Evolutionary conservation across 2,888 invertebrate genomes (phyloP), one percentile per base, ranked within the genome.

Genomic region (Carcina quercana): DNA sequence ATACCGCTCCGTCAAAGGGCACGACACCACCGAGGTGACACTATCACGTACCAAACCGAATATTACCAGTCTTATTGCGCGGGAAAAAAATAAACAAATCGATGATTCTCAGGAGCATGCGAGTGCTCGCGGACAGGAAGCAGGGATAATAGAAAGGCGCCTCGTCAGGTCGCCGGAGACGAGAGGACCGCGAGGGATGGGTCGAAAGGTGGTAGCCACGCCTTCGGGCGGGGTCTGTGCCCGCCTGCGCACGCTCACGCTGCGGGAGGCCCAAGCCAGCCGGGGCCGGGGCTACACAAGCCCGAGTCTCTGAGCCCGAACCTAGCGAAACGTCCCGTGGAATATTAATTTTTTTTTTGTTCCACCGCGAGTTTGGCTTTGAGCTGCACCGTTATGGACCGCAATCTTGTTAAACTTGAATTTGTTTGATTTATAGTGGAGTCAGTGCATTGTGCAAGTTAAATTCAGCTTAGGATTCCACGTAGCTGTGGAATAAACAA

Each of bases 11-110:
- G 53, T 54, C 60, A 57, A 66, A 56, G 53, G 22, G 17, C 59
- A 47, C 50, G 48, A 52, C 62, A 61, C 63, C 58, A 60, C 64
- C 69, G 69, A 72, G 57, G 61, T 49, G 32, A 32, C 32, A 21
- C 32, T n/a, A 30, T 55, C 58, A 48, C 54, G 58, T 49, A n/a
- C n/a, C n/a, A n/a, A n/a, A n/a, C 54, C 58, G 57, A 59, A 54
- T n/a, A n/a, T 61, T 69, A 70, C 70, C 68, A 63, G 70, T 65
- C 69, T 68, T 58, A 60, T 66, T 59, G 59, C 69, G 65, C 65
- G 71, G 63, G 63, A 71, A 80, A 75, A 63, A 80, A 80, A 82
- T 74, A 79, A 82, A 83, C 80, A 80, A 72, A 80, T 80, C 78
- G 64, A 78, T 78, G 67, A 68, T 70, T 76, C 63, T 66, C 54